A percentile compares a stretch with the other conserved stretches of the same genome.
phyloP scores from a whole-genome alignment of 2,113 vertebrate genomes.

The Gasterosteus nipponicus region DNA sequence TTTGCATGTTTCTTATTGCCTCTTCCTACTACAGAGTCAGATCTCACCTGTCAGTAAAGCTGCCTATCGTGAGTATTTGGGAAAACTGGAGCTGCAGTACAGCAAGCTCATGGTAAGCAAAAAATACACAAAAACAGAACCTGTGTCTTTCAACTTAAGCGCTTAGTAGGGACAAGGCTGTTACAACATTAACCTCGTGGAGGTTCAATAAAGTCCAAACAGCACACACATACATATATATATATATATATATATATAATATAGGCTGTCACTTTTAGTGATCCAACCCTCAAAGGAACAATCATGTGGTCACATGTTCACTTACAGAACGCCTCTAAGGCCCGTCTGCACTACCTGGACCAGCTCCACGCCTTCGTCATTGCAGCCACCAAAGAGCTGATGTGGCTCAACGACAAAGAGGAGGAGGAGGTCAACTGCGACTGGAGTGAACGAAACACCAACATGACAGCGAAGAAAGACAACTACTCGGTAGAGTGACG shows the following conservation, averaged over 20 bases:
- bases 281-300: background rate
- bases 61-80: constrained; percentile 88
- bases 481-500: constrained; percentile 87
- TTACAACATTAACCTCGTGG: background rate
- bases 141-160: background rate
- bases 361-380: constrained; percentile 88
- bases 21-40: constrained; percentile 81
- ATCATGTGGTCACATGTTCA: background rate
- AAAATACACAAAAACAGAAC: background rate
- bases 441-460: constrained; percentile 92
- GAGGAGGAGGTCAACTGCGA: constrained; percentile 94
- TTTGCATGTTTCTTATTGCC: background rate
- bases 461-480: constrained; percentile 92
- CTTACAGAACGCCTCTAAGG: constrained; percentile 86
- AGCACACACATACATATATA: too few species aligned
- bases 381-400: constrained; percentile 91
- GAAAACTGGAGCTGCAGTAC: constrained; percentile 90
- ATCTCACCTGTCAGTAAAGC: constrained; percentile 83
- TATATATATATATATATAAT: too few species aligned
- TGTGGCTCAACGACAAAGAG: constrained; percentile 95
- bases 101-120: constrained; percentile 88
- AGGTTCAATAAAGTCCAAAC: background rate
- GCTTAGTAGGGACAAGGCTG: background rate
- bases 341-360: constrained; percentile 86
- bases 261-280: background rate